Evolutionary conservation across 2,113 vertebrate species (phyloP).

Genomic region (Tor tambroides): DNA sequence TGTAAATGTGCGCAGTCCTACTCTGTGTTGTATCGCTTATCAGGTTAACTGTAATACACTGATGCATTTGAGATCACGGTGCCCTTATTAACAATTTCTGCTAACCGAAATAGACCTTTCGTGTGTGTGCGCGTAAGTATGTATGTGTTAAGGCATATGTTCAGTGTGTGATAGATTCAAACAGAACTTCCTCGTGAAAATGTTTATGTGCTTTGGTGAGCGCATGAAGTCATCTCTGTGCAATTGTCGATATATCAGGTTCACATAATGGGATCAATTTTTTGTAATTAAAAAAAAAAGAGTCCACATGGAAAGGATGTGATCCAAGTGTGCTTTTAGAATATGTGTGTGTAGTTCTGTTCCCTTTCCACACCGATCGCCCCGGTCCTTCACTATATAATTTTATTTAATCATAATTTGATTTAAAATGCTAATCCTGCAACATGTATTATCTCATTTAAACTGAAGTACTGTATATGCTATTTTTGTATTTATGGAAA

Average conservation of each 20-base stretch:
- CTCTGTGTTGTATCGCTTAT: conserved; percentile 39
- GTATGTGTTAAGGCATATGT: conserved; percentile 29
- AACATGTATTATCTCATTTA: conserved; percentile 26
- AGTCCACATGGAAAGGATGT: conserved; percentile 19
- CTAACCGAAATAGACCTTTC: conserved; percentile 24
- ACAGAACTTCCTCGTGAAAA: conserved; percentile 37
- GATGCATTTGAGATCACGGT: conserved; percentile 42
- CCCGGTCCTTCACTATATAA: background rate
- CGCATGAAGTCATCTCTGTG: conserved; percentile 43
- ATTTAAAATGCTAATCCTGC: conserved; percentile 22
- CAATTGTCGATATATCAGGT: conserved; percentile 46
- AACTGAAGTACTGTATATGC: conserved; percentile 39
- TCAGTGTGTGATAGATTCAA: background rate
- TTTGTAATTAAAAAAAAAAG: conserved; percentile 29
- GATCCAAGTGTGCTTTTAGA: conserved; percentile 17
- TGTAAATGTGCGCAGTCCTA: conserved; percentile 40
- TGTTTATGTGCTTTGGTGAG: conserved; percentile 44
- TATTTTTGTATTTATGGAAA: conserved; percentile 46
- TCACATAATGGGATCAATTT: conserved; percentile 53
- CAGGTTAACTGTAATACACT: conserved; percentile 46
- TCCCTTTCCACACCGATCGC: background rate
- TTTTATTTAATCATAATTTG: conserved; percentile 22
- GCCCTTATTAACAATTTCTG: conserved; percentile 25
- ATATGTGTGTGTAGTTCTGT: background rate
- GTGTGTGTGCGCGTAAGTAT: background rate